Evolutionary conservation across 2,888 invertebrate genomes (phyloP), one percentile per base, ranked within the genome.

Genomic region (Furcula furcula): DNA sequence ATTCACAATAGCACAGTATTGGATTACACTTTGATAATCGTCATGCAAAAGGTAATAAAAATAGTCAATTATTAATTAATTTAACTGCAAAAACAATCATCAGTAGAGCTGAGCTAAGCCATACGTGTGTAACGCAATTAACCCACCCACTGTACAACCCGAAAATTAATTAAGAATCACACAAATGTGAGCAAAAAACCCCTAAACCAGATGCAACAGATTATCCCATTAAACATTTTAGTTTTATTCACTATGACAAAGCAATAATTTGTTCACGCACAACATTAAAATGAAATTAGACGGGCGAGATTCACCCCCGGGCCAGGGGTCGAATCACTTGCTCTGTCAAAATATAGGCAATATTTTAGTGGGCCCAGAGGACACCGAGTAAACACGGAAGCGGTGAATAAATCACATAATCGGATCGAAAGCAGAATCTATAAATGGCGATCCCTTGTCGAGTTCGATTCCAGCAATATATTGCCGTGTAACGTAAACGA

Each of bases 201-300:
- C 68, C 63, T 52, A 56, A 65, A 73, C 71, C 76, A 80, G 81
- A 82, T 83, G 82, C 68, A 76, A 66, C 73, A 71, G 73, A 81
- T 77, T 77, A 82, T 77, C 72, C 70, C 72, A 79, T 77, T 77
- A 76, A 76, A 55, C 68, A 65, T 70, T 76, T 74, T 68, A 76
- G 77, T 82, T 78, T 76, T 71, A 75, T 74, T 76, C 65, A 55
- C 67, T 79, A 83, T 84, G 84, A 86, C 80, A 80, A 58, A 70
- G 84, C 85, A 80, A 73, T 86, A 86, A 86, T 86, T 79, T 76
- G 81, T 80, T 83, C 82, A 84, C 81, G 78, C 74, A 78, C 79
- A 73, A 83, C 75, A 85, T 80, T 82, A 81, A 81, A 84, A 82
- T 79, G 65, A 80, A 82, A 81, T 83, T 81, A 81, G 76, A 73